phyloP scores from a whole-genome alignment of 2,888 invertebrate species.

The Tridacna gigas region DNA sequence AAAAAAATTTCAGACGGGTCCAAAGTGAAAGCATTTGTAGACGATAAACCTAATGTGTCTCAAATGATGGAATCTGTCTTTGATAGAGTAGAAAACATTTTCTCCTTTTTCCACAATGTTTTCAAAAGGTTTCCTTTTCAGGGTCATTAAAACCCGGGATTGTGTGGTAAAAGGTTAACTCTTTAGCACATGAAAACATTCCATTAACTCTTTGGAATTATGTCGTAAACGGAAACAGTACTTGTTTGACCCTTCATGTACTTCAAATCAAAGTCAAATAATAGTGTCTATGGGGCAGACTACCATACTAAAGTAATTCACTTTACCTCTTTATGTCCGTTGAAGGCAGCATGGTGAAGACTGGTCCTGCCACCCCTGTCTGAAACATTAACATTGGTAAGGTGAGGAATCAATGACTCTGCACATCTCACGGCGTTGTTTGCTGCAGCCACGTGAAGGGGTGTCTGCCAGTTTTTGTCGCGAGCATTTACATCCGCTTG shows the following conservation, averaged over 20 bases:
- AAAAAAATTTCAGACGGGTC: background rate
- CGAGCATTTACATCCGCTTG: slow-evolving; percentile 88
- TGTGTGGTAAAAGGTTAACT: too few species aligned
- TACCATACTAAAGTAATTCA: background rate
- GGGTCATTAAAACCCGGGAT: too few species aligned
- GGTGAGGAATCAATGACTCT: slow-evolving; percentile 85
- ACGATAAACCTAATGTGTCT: too few species aligned
- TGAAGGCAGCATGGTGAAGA: slow-evolving; percentile 88
- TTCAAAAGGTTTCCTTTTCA: too few species aligned
- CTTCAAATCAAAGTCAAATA: background rate
- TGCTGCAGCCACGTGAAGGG: slow-evolving; percentile 87
- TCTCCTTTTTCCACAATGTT: too few species aligned
- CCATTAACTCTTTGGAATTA: too few species aligned
- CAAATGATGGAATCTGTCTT: too few species aligned
- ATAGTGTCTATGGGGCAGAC: background rate
- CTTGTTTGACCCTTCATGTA: too few species aligned
- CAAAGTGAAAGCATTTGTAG: background rate
- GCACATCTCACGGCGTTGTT: slow-evolving; percentile 88
- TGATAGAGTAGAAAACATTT: too few species aligned
- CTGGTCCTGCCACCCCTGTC: slow-evolving; percentile 88
- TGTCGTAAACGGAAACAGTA: too few species aligned
- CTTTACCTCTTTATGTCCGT: slow-evolving; percentile 87
- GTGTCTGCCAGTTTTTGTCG: slow-evolving; percentile 89
- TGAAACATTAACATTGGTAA: slow-evolving; percentile 86
- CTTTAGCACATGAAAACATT: too few species aligned